phyloP scores from a whole-genome alignment of 2,797 vertebrate species.

The Tenualosa ilisha region DNA sequence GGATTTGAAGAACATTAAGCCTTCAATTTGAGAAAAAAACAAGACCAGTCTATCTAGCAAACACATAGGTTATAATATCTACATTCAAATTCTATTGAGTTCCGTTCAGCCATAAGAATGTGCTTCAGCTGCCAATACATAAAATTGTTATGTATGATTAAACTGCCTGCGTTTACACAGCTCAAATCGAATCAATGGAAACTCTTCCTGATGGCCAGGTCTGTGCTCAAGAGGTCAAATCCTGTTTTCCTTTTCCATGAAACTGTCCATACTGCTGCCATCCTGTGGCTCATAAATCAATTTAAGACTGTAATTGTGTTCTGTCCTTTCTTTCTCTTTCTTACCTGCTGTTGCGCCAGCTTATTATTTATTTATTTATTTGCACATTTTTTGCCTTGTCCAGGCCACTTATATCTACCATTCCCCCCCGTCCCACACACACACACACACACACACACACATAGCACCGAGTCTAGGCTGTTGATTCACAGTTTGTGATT shows the following conservation, averaged over 20 bases:
- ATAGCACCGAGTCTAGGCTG: not conserved
- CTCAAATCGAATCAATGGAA: slow-evolving; percentile 38
- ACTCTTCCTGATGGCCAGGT: slow-evolving; percentile 32
- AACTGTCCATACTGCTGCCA: slow-evolving; percentile 27
- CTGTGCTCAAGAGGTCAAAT: slow-evolving; percentile 43
- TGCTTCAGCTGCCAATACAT: not conserved
- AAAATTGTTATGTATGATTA: slow-evolving; percentile 41
- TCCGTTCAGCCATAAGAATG: not conserved
- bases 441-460: not conserved
- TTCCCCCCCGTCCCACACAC: not conserved
- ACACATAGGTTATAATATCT: not conserved
- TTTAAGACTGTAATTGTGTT: slow-evolving; percentile 21
- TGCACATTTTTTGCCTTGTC: not conserved
- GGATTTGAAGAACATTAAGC: not conserved
- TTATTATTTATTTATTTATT: not conserved
- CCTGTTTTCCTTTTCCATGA: slow-evolving; percentile 23
- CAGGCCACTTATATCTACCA: not conserved
- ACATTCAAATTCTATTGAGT: not conserved
- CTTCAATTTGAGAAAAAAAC: not conserved
- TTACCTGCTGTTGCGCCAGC: slow-evolving; percentile 4
- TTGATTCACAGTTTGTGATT: slow-evolving; percentile 66
- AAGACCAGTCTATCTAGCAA: not conserved
- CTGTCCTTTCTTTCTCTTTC: not conserved
- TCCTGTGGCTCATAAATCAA: slow-evolving; percentile 40
- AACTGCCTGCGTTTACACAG: slow-evolving; percentile 35